phyloP scores from a whole-genome alignment of 2,888 invertebrate species.

The Balanococcus diminutus region DNA sequence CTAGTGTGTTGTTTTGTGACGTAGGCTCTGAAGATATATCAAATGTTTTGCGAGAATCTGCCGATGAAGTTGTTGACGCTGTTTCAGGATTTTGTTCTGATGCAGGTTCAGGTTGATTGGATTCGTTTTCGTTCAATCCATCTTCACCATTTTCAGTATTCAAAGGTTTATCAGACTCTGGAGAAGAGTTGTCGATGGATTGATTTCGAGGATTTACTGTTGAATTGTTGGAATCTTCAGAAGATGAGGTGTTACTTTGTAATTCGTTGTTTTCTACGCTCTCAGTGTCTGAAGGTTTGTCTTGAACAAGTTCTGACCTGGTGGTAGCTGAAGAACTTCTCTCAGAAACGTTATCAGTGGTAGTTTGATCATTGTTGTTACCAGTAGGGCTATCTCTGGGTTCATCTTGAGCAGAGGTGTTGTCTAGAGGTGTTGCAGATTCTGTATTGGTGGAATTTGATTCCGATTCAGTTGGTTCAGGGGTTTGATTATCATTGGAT shows the following conservation, averaged over 20 bases:
- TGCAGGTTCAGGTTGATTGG: too few species aligned
- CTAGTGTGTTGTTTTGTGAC: background rate
- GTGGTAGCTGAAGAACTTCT: background rate
- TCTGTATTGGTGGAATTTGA: background rate
- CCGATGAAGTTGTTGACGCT: background rate
- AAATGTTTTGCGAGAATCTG: background rate
- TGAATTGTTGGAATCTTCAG: background rate
- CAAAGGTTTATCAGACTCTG: background rate
- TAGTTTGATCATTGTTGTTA: background rate
- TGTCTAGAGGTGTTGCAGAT: background rate
- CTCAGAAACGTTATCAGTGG: background rate
- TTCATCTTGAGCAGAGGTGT: background rate
- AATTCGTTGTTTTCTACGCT: constrained; percentile 28
- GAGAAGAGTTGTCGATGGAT: background rate
- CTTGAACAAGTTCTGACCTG: background rate
- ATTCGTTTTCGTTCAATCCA: too few species aligned
- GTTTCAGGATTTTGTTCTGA: background rate
- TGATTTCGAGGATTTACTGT: background rate
- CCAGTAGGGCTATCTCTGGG: background rate
- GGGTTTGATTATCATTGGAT: background rate
- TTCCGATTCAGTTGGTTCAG: too few species aligned
- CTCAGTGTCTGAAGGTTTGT: background rate
- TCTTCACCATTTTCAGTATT: background rate
- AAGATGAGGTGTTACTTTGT: background rate
- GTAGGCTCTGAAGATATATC: background rate